phyloP scores from a whole-genome alignment of 1,140 invertebrate genomes.

The Ganaspis sp. region DNA sequence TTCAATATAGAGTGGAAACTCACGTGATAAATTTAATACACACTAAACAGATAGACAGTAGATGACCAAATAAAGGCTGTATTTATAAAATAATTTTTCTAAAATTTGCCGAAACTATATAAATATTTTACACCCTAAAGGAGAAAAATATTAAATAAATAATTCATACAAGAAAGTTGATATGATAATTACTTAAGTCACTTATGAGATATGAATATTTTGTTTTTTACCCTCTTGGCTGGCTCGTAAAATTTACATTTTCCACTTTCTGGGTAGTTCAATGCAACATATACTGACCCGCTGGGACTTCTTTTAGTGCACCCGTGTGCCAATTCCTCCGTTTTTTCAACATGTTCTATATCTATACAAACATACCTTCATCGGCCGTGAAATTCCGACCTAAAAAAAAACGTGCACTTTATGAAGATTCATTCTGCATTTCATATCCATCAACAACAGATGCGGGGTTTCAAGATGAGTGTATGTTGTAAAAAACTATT shows the following conservation, averaged over 20 bases:
- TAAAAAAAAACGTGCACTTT: slow-evolving; percentile 6
- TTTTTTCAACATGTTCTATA: not conserved
- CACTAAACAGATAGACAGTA: too few relatives aligned
- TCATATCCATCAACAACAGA: slow-evolving; percentile 1
- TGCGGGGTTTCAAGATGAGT: not conserved
- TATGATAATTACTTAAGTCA: slow-evolving; percentile 23
- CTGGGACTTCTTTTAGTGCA: slow-evolving; percentile 4
- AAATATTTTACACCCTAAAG: too few relatives aligned
- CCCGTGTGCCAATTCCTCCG: slow-evolving; percentile 12
- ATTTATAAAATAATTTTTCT: too few relatives aligned
- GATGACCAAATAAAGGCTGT: too few relatives aligned
- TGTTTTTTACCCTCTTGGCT: slow-evolving; percentile 17
- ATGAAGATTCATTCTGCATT: slow-evolving; percentile 22
- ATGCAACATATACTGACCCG: slow-evolving; percentile 15
- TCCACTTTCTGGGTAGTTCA: slow-evolving; percentile 25
- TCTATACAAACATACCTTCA: not conserved
- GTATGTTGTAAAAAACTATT: not conserved
- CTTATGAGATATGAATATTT: slow-evolving; percentile 23
- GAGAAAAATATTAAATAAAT: slow-evolving; percentile 29
- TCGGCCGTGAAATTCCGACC: slow-evolving; percentile 3
- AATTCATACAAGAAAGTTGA: not conserved
- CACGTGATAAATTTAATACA: too few relatives aligned
- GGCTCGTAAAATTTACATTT: slow-evolving; percentile 29
- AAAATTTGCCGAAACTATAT: too few relatives aligned
- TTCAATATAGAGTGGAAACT: too few relatives aligned